Percentiles rank a stretch among this genome's conserved stretches.
Conservation (phyloP, 2,888 invertebrate species). For the Ormyrus pomaceus region DNA sequence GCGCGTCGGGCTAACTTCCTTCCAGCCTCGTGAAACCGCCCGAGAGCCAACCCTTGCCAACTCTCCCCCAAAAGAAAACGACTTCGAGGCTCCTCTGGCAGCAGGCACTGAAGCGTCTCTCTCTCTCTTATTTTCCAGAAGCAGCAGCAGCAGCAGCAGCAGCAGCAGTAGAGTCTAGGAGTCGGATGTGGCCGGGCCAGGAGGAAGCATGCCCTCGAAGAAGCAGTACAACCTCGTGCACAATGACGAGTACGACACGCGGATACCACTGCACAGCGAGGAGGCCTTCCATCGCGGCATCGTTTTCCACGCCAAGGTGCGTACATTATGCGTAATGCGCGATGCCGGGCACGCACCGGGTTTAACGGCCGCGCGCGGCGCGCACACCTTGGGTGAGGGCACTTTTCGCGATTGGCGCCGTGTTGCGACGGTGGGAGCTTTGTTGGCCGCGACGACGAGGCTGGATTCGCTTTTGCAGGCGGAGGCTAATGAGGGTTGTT, state of each 20-base stretch:
- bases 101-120: background rate
- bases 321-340: slow-evolving; percentile 54
- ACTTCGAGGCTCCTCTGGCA: background rate
- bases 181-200: slow-evolving; percentile 37
- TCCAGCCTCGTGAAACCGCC: background rate
- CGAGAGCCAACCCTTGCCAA: background rate
- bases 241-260: slow-evolving; percentile 96
- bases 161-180: background rate
- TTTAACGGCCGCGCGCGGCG: background rate
- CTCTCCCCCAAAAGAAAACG: background rate
- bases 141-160: slow-evolving; percentile 32
- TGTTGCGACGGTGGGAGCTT: no score
- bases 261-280: slow-evolving; percentile 97
- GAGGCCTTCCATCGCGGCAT: slow-evolving; percentile 98
- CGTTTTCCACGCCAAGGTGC: slow-evolving; percentile 97
- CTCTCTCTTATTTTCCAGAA: slow-evolving; percentile 4
- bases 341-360: background rate
- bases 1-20: background rate
- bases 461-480: no score
- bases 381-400: background rate
- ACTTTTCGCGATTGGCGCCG: no score
- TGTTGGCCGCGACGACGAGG: no score
- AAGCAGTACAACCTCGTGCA: slow-evolving; percentile 96
- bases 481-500: no score
- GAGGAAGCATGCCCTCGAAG: slow-evolving; percentile 85